These are phyloP conservation scores for Fissipunctia ypsillon DNA, from an alignment of 2,888 invertebrate species.

Conservation along the genomic window DNA sequence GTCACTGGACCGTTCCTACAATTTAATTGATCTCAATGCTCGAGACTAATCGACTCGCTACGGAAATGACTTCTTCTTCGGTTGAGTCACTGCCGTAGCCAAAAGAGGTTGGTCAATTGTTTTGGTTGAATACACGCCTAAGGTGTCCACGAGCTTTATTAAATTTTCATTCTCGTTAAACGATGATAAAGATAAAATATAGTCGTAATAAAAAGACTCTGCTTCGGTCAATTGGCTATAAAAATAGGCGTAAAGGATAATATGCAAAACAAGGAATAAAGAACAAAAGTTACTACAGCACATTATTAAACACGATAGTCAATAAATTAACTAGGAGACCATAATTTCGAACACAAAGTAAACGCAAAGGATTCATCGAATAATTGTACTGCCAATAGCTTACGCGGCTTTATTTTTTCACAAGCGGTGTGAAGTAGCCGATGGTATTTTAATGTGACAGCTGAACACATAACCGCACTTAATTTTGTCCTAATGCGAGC, in stretches of 20 bases:
- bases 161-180: conserved; percentile 13
- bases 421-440: conserved; percentile 82
- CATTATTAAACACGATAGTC: conserved; percentile 53
- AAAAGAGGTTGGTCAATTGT: conserved; percentile 66
- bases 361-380: conserved; percentile 81
- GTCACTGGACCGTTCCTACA: conserved; percentile 79
- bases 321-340: conserved; percentile 74
- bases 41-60: conserved; percentile 86
- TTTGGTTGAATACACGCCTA: conserved; percentile 44
- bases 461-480: conserved; percentile 89
- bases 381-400: conserved; percentile 84
- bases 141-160: conserved; percentile 9
- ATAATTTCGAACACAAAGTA: conserved; percentile 75
- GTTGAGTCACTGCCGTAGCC: conserved; percentile 76
- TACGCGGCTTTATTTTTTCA: conserved; percentile 81
- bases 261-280: conserved; percentile 42
- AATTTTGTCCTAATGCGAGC: conserved; percentile 89
- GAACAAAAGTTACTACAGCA: conserved; percentile 43
- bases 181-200: conserved; percentile 24
- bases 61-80: conserved; percentile 82
- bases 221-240: conserved; percentile 26
- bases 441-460: conserved; percentile 89
- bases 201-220: conserved; percentile 17
- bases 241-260: conserved; percentile 37
- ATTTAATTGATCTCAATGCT: conserved; percentile 89